Percentiles rank a stretch among this genome's conserved stretches.
Conservation (phyloP, 2,113 vertebrate species). For the Oncorhynchus mykiss region DNA sequence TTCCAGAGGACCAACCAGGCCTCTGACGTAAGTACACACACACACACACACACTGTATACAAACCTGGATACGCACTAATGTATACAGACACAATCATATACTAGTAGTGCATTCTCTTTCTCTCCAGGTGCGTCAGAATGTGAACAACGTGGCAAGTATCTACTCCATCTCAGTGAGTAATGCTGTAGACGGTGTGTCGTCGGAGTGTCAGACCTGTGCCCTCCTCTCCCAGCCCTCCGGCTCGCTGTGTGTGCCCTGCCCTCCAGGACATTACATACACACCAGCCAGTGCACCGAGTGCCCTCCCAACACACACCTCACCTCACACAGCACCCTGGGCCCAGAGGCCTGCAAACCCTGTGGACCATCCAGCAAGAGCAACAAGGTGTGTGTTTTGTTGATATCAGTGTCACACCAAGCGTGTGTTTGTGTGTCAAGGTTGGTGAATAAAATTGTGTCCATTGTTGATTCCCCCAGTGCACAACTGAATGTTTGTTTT, state of each 20-base stretch:
- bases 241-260: conserved; percentile 91
- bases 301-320: conserved; percentile 84
- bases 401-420: no score
- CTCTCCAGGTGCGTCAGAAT: conserved; percentile 79
- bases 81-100: not conserved
- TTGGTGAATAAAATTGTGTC: not conserved
- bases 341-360: conserved; percentile 82
- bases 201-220: conserved; percentile 88
- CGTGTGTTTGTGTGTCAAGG: not conserved
- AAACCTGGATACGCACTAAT: not conserved
- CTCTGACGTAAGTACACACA: conserved; percentile 80
- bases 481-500: conserved; percentile 17
- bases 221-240: conserved; percentile 76
- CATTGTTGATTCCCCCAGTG: not conserved
- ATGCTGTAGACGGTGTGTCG: conserved; percentile 86
- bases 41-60: not conserved
- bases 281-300: conserved; percentile 87
- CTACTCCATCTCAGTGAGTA: conserved; percentile 88
- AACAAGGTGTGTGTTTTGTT: conserved; percentile 73
- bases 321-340: conserved; percentile 83
- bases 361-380: conserved; percentile 88
- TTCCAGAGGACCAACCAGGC: conserved; percentile 93
- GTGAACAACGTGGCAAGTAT: conserved; percentile 89
- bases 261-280: conserved; percentile 91
- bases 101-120: not conserved